These are phyloP conservation scores for Mastomys coucha DNA, from an alignment of 2,113 vertebrate species.

Conservation along the genomic window DNA sequence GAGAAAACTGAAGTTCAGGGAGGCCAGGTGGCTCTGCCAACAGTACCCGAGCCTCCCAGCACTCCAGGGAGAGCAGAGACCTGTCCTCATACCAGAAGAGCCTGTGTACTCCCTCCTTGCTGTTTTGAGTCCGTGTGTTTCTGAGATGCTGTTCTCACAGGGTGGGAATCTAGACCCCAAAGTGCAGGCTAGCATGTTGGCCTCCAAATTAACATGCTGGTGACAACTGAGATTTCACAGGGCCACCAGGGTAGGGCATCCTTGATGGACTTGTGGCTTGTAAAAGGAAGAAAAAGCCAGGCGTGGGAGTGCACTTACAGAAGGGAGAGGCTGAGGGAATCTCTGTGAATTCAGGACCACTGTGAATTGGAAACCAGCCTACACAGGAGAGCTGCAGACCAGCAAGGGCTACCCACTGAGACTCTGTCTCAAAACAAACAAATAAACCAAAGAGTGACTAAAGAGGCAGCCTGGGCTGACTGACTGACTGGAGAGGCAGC, in stretches of 20 bases:
- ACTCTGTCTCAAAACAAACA: not conserved
- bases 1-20: not conserved
- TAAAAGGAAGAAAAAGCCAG: not conserved
- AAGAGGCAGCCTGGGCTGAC: not conserved
- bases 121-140: not conserved
- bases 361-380: not conserved
- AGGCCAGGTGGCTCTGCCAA: not conserved
- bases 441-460: not conserved
- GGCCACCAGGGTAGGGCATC: not conserved
- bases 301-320: not conserved
- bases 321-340: not conserved
- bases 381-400: not conserved
- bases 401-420: not conserved
- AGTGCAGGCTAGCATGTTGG: not conserved
- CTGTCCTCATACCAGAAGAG: not conserved
- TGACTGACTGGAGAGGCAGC: too few relatives aligned
- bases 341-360: not conserved
- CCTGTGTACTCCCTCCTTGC: not conserved
- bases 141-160: not conserved
- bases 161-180: not conserved
- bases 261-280: not conserved
- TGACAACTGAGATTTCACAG: not conserved
- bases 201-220: not conserved
- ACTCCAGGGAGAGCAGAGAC: not conserved
- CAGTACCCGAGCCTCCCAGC: not conserved